Base-by-base conservation (phyloP, 2,113 vertebrate genomes). In the Charadrius vociferus region DNA sequence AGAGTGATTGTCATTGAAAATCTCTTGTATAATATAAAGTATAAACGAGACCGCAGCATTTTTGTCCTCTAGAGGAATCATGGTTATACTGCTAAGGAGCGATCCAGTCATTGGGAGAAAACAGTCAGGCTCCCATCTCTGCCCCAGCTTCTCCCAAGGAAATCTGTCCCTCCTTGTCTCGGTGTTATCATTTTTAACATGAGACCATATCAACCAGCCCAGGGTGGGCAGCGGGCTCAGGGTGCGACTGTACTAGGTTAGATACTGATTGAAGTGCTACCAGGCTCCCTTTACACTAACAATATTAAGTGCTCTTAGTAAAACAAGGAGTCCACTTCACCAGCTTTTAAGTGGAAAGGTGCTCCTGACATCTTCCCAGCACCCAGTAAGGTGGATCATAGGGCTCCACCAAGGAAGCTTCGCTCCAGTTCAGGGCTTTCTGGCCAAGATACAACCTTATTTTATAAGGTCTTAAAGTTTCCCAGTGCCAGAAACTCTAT, bases 351-450 rank as follows among this genome's bases (percentile, higher is more conserved):
- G 15, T 6, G 22, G n/a, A 56, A 59, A 58, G 45, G 12, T 39
- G 14, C 10, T 89, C 30, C 81, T 59, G 73, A 68, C 56, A 39
- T 55, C 5, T 4, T 72, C 9, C 27, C 22, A 27, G 0, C 1
- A 3, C 30, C 36, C 0, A 0, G 8, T 17, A 32, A 45, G 14
- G 5, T 22, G 45, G 27, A 15, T 73, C 30, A 49, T 1, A 80
- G 12, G 20, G 26, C 39, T 77, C 36, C 14, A 3, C 49, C 63
- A 49, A 14, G 3, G 18, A 65, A 9, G 2, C 7, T 55, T 37
- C 1, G 1, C 41, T 81, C 9, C 86, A 81, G 36, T 29, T 63
- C 45, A 53, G 37, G 17, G 19, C 21, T 90, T 92, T 88, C 61
- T 68, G 80, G 20, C 11, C 32, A 70, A 47, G 21, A 1, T 62